Evolutionary conservation across 1,140 invertebrate species (phyloP), one percentile per base, ranked within the genome.

Genomic region (Solenopsis invicta): DNA sequence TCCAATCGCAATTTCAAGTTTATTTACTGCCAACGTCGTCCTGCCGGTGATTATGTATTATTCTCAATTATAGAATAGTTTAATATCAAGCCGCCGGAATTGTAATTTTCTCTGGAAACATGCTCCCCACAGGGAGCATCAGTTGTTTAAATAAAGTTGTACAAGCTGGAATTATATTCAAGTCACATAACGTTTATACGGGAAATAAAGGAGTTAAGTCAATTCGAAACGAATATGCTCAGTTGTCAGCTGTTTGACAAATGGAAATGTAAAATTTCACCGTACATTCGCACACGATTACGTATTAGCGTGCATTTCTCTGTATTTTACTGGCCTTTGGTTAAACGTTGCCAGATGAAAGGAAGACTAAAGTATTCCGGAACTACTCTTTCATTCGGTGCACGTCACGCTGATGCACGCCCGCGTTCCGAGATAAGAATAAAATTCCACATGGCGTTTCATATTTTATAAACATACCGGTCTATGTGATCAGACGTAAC

Each of bases 211-310:
- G 1, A 74, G 52, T 72, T 61, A 72, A 61, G 67, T 34, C 41
- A 74, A 72, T 61, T 82, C 54, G 54, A 34, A 61, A 21, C 34
- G 45, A 61, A 61, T 48, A 8, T 48, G 41, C 54, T 61, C 41
- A 18, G 12, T 72, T 74, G 50, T 74, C 67, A 82, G 29, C 24
- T 48, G 67, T 37, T 72, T 82, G 67, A 72, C 67, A 82, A 82
- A 82, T 82, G 54, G 41, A 82, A 74, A 82, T 37, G 37, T 21
- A 10, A 82, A 82, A 82, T 72, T 72, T 82, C 52, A 59, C 21
- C 37, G 52, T 81, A 34, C 13, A 29, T 45, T 67, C 34, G n/a
- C 62, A 13, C 16, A 37, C 52, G 18, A 71, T 41, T 45, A 71
- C 21, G 9, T 56, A 82, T 72, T 71, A 71, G 1, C 78, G 24